A percentile compares a stretch with the other conserved stretches of the same genome.
phyloP scores from a whole-genome alignment of 2,888 invertebrate species.

The Glyphotaelius pellucidus region DNA sequence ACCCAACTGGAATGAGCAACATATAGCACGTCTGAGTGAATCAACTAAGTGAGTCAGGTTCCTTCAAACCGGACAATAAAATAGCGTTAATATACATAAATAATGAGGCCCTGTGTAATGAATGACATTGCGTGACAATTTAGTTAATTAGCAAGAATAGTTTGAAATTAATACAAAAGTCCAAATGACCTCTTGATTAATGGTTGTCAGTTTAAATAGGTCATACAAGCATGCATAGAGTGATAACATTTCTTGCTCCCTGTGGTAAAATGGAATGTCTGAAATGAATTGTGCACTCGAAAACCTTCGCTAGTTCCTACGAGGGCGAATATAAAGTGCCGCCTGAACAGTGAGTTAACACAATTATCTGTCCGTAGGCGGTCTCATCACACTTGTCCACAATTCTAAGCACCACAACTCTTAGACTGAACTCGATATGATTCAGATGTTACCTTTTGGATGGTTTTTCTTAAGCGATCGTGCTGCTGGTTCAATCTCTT shows the following conservation, averaged over 20 bases:
- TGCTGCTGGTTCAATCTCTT: no score
- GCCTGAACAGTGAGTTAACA: slow-evolving; percentile 62
- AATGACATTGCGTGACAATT: neutral
- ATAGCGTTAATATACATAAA: no score
- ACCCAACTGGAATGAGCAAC: no score
- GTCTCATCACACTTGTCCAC: neutral
- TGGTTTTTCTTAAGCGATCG: neutral
- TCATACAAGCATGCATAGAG: neutral
- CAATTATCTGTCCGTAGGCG: slow-evolving; percentile 61
- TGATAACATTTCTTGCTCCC: no score
- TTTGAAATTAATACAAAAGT: neutral
- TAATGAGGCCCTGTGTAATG: neutral
- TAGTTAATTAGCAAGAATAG: neutral
- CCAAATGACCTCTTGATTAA: neutral
- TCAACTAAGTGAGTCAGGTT: no score
- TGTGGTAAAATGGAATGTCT: neutral
- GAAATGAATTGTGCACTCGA: neutral
- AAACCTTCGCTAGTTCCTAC: slow-evolving; percentile 30
- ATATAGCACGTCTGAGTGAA: no score
- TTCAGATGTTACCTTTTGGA: neutral
- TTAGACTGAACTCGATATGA: neutral
- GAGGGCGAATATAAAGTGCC: slow-evolving; percentile 60
- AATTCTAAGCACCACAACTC: neutral
- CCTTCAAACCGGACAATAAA: neutral
- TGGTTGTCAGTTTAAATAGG: neutral